phyloP scores from a whole-genome alignment of 2,113 vertebrate genomes.

The Myrmophylax atrothorax region DNA sequence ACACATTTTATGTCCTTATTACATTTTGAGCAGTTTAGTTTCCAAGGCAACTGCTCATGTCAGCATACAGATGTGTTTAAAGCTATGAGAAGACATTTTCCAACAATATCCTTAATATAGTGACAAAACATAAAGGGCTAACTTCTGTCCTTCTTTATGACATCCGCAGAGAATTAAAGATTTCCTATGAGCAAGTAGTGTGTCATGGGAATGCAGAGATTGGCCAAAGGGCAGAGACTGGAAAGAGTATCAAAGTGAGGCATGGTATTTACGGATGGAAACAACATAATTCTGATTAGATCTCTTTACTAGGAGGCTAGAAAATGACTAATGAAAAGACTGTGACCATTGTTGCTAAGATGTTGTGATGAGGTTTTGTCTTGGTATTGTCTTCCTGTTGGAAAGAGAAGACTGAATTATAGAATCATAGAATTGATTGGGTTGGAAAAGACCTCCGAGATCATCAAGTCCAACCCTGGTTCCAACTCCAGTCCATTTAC shows the following conservation, averaged over 20 bases:
- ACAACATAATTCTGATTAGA: background rate
- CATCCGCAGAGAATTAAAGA: background rate
- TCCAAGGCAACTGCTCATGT: slow-evolving; percentile 62
- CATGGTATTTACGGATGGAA: background rate
- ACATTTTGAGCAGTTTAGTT: slow-evolving; percentile 67
- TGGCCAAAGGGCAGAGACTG: background rate
- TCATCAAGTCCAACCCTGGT: too few relatives aligned
- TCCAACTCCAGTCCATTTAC: too few relatives aligned
- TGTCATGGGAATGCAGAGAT: background rate
- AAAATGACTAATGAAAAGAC: background rate
- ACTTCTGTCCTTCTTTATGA: background rate
- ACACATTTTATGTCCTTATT: slow-evolving; percentile 22
- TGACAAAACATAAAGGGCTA: background rate
- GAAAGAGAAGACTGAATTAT: background rate
- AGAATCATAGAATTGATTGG: too few relatives aligned
- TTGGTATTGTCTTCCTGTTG: background rate
- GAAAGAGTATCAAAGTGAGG: background rate
- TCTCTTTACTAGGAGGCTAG: background rate
- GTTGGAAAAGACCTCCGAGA: too few relatives aligned
- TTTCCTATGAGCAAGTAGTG: background rate
- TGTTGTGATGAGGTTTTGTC: background rate
- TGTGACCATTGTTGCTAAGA: accelerated
- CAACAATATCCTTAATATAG: background rate
- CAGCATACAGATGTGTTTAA: slow-evolving; percentile 50
- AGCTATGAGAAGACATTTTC: slow-evolving; percentile 20